Evolutionary conservation across 2,888 invertebrate genomes (phyloP).

Genomic region (Noctua janthina): DNA sequence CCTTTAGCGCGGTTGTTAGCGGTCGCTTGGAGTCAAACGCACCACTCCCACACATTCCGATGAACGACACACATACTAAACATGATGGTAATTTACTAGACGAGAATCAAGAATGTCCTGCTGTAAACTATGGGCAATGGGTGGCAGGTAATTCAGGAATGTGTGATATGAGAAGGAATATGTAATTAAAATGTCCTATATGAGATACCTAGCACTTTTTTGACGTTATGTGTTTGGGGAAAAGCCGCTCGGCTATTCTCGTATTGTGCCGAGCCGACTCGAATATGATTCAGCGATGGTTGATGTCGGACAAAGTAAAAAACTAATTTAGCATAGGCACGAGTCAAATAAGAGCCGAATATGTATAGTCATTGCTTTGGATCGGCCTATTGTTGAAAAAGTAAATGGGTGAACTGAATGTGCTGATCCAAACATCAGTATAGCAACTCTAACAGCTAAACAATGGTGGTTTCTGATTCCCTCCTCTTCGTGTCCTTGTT

Average conservation of each 20-base stretch:
- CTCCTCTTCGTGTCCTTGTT: neutral
- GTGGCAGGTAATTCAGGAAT: constrained; percentile 2
- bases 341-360: neutral
- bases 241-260: neutral
- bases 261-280: neutral
- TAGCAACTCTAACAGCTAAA: neutral
- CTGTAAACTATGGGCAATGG: constrained; percentile 19
- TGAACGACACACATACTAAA: constrained; percentile 76
- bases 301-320: neutral
- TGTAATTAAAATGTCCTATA: neutral
- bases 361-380: neutral
- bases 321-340: neutral
- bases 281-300: neutral
- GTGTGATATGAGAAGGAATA: neutral
- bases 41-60: constrained; percentile 85
- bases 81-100: constrained; percentile 44
- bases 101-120: constrained; percentile 32
- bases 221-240: neutral
- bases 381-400: neutral
- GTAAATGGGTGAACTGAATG: neutral
- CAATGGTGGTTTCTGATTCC: neutral
- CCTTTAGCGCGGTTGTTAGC: constrained; percentile 55
- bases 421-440: neutral
- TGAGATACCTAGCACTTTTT: neutral
- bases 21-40: constrained; percentile 51